phyloP scores from a whole-genome alignment of 2,888 invertebrate species.

The Laothoe populi region DNA sequence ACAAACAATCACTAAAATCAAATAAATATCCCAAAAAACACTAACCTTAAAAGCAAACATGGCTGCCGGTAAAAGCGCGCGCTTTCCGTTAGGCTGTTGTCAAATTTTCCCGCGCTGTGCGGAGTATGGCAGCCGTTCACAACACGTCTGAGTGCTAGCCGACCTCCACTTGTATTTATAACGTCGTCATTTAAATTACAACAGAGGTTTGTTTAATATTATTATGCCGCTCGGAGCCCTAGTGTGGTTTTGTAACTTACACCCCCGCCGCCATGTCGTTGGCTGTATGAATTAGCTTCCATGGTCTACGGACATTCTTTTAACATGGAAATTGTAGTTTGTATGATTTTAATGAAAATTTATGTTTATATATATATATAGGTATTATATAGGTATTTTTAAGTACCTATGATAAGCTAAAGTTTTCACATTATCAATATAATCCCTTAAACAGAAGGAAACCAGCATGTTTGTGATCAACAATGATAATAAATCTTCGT shows the following conservation, averaged over 20 bases:
- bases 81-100: slow-evolving; percentile 54
- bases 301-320: neutral
- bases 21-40: slow-evolving; percentile 43
- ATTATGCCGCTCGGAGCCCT: slow-evolving; percentile 74
- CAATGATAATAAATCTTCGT: too few relatives aligned
- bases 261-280: slow-evolving; percentile 48
- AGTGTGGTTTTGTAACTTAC: slow-evolving; percentile 71
- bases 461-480: too few relatives aligned
- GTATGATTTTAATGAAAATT: too few relatives aligned
- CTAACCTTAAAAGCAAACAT: slow-evolving; percentile 81
- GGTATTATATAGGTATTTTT: too few relatives aligned
- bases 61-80: slow-evolving; percentile 45
- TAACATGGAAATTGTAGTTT: neutral
- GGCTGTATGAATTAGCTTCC: slow-evolving; percentile 7
- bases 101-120: slow-evolving; percentile 75
- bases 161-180: slow-evolving; percentile 77
- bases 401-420: too few relatives aligned
- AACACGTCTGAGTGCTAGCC: slow-evolving; percentile 63
- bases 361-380: too few relatives aligned
- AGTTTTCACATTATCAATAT: too few relatives aligned
- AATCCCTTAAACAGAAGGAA: too few relatives aligned
- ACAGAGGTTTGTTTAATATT: slow-evolving; percentile 65
- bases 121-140: slow-evolving; percentile 61
- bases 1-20: neutral
- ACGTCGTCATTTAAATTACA: slow-evolving; percentile 72